Percentiles rank a stretch among this genome's conserved stretches.
phyloP scores from a whole-genome alignment of 1,140 invertebrate species.

The Neotoxoptera formosana region DNA sequence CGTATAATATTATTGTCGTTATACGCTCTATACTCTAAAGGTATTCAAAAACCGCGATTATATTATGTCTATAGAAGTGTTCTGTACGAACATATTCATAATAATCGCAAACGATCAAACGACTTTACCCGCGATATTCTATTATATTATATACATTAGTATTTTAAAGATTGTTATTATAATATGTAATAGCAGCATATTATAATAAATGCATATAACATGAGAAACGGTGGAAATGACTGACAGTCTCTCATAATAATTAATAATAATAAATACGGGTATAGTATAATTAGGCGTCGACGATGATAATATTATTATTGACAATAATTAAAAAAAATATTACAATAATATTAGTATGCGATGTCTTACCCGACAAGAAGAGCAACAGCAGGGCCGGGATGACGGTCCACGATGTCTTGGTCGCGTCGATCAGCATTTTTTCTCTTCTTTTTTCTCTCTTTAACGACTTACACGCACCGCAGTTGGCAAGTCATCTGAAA shows the following conservation, averaged over 20 bases:
- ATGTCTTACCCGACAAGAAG: conserved; percentile 26
- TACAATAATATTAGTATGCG: background rate
- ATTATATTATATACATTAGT: background rate
- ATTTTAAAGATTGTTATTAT: background rate
- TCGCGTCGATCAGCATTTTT: conserved; percentile 12
- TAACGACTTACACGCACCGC: conserved; percentile 35
- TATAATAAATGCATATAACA: too few species aligned
- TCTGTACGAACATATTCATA: conserved; percentile 3
- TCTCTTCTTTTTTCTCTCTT: background rate
- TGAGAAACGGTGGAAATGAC: background rate
- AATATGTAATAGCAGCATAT: background rate
- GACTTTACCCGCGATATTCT: background rate
- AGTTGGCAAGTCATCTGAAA: conserved; percentile 55
- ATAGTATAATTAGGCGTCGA: too few species aligned
- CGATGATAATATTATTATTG: background rate
- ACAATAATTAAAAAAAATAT: background rate
- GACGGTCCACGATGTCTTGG: background rate
- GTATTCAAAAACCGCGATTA: background rate
- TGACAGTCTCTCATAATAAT: background rate
- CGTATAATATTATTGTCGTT: background rate
- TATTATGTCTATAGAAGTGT: conserved; percentile 24
- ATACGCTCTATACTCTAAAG: too few species aligned
- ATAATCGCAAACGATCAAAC: background rate
- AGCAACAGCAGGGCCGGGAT: background rate
- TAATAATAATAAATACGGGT: background rate